phyloP scores from a whole-genome alignment of 2,113 vertebrate species.

The Paralichthys olivaceus region DNA sequence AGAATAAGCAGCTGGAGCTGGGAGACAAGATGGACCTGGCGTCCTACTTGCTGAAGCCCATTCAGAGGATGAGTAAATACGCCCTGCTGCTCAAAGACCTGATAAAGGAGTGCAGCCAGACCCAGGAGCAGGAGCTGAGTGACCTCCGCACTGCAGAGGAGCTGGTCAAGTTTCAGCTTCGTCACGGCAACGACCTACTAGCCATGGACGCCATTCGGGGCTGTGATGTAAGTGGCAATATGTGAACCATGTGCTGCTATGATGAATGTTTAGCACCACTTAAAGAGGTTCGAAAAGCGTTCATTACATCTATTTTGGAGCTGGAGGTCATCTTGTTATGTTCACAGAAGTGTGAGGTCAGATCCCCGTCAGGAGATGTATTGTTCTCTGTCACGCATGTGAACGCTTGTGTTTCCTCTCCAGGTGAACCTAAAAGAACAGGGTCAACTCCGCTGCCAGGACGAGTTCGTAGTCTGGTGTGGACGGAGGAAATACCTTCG shows the following conservation, averaged over 20 bases:
- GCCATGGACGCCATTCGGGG: conserved; percentile 97
- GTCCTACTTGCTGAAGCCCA: conserved; percentile 95
- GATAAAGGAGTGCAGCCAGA: conserved; percentile 90
- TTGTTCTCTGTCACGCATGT: conserved; percentile 69
- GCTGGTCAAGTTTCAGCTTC: conserved; percentile 96
- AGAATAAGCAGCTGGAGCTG: conserved; percentile 93
- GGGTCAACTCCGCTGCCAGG: conserved; percentile 87
- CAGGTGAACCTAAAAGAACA: conserved; percentile 90
- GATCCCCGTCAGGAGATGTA: conserved; percentile 41
- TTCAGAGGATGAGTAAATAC: conserved; percentile 97
- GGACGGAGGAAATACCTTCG: conserved; percentile 87
- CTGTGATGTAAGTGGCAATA: conserved; percentile 88
- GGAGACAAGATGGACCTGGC: conserved; percentile 97
- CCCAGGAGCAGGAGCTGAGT: conserved; percentile 88
- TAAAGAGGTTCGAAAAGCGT: neutral
- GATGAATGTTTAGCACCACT: neutral
- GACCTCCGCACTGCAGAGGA: conserved; percentile 90
- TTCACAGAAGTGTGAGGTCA: conserved; percentile 38
- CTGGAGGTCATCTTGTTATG: conserved; percentile 45
- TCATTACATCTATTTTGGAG: conserved; percentile 45
- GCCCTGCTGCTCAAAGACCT: conserved; percentile 94
- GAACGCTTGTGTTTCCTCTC: conserved; percentile 53
- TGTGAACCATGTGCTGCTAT: neutral
- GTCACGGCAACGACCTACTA: conserved; percentile 94
- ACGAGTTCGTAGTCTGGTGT: conserved; percentile 88